phyloP scores from a whole-genome alignment of 2,797 vertebrate species.

The Hirundo rustica region DNA sequence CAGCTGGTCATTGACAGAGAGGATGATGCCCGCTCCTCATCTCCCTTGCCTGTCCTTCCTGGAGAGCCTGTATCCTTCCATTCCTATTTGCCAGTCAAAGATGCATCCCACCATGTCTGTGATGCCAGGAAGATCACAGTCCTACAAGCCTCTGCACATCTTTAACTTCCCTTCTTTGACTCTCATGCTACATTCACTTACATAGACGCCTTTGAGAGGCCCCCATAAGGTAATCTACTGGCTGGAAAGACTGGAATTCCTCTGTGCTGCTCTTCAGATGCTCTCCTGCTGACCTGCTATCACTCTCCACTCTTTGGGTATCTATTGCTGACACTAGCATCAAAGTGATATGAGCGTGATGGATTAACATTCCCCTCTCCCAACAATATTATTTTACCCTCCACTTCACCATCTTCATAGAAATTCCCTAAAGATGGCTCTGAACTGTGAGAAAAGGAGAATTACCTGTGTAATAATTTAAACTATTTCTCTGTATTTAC shows the following conservation, averaged over 20 bases:
- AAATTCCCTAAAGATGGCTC: background rate
- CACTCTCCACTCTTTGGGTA: background rate
- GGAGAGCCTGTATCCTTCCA: background rate
- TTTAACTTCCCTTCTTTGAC: background rate
- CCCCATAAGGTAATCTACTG: background rate
- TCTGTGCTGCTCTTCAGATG: background rate
- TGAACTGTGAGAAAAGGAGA: slow-evolving; percentile 1
- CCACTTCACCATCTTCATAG: background rate
- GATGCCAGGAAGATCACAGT: background rate
- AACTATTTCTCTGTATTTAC: background rate
- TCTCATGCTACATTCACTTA: background rate
- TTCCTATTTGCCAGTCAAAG: background rate
- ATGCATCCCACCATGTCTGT: background rate
- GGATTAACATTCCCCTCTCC: background rate
- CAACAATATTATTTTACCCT: background rate
- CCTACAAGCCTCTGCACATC: accelerated
- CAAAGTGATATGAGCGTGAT: background rate
- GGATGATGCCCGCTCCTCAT: background rate
- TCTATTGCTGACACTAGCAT: background rate
- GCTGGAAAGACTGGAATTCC: background rate
- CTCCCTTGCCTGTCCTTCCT: background rate
- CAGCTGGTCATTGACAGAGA: background rate
- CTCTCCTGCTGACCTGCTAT: background rate
- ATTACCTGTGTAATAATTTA: background rate
- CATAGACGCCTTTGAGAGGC: background rate